Conservation (phyloP, 2,888 invertebrate genomes). For the Polydrusus cervinus region DNA sequence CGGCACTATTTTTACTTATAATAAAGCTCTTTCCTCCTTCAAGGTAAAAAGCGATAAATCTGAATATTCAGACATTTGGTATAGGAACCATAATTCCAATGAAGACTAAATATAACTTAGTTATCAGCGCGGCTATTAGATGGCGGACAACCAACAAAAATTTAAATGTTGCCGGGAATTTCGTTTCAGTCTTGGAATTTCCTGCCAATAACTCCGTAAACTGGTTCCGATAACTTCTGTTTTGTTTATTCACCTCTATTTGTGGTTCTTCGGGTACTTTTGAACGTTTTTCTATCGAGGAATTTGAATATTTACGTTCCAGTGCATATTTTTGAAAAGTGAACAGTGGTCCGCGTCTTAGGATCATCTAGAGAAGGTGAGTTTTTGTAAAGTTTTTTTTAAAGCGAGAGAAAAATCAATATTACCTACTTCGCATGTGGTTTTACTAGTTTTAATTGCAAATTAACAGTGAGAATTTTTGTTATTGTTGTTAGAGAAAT, state of each 20-base stretch:
- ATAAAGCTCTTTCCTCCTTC: too few species aligned
- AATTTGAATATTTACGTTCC: neutral
- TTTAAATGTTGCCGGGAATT: slow-evolving; percentile 9
- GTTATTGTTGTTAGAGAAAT: slow-evolving; percentile 6
- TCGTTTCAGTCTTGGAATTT: slow-evolving; percentile 14
- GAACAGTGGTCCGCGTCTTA: neutral
- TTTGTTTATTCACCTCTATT: slow-evolving; percentile 2
- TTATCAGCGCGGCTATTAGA: neutral
- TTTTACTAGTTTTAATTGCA: slow-evolving; percentile 6
- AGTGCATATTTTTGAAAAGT: slow-evolving; percentile 3
- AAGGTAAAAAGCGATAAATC: too few species aligned
- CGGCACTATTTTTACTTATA: too few species aligned
- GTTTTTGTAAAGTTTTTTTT: neutral
- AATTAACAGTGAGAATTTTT: neutral
- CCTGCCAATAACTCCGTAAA: slow-evolving; percentile 1
- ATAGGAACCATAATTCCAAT: too few species aligned
- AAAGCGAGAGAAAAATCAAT: neutral
- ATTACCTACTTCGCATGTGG: neutral
- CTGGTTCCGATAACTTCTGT: slow-evolving; percentile 9
- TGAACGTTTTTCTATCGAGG: neutral
- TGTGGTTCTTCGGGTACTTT: slow-evolving; percentile 11
- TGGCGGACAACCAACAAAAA: neutral
- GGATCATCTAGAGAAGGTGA: neutral
- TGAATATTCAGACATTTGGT: too few species aligned
- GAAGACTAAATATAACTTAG: too few species aligned